phyloP scores from a whole-genome alignment of 2,113 vertebrate species.

The Mandrillus leucophaeus region DNA sequence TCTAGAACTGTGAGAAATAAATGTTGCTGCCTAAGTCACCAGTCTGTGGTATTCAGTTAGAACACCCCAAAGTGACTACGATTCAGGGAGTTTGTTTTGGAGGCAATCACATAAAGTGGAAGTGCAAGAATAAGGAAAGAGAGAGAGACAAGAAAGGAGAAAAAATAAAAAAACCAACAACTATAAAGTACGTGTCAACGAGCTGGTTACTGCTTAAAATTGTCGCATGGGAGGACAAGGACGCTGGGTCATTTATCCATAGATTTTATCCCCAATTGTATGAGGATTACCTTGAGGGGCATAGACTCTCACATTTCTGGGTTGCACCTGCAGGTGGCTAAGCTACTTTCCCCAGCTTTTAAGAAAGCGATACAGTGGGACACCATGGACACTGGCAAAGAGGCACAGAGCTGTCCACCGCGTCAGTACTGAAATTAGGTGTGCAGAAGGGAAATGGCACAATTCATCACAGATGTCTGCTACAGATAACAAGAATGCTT shows the following conservation, averaged over 20 bases:
- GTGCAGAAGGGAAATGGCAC: neutral
- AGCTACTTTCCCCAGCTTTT: neutral
- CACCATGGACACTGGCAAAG: neutral
- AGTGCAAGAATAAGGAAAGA: neutral
- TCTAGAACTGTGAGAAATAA: neutral
- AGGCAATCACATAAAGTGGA: neutral
- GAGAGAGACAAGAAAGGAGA: neutral
- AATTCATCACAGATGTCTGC: neutral
- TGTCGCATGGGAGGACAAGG: neutral
- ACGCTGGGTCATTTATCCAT: neutral
- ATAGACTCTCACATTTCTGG: neutral
- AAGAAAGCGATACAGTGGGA: neutral
- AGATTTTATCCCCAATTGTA: neutral
- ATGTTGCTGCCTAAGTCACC: neutral
- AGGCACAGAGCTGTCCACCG: neutral
- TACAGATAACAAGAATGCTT: neutral
- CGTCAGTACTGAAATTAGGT: neutral
- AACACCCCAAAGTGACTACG: neutral
- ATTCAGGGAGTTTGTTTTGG: neutral
- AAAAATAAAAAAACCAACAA: neutral
- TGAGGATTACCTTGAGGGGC: neutral
- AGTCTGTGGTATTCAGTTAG: neutral
- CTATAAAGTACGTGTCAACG: neutral
- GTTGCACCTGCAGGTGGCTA: neutral
- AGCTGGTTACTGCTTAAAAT: neutral